These are phyloP conservation scores for Ichneumon xanthorius DNA, from an alignment of 2,888 invertebrate species.

Conservation along the genomic window DNA sequence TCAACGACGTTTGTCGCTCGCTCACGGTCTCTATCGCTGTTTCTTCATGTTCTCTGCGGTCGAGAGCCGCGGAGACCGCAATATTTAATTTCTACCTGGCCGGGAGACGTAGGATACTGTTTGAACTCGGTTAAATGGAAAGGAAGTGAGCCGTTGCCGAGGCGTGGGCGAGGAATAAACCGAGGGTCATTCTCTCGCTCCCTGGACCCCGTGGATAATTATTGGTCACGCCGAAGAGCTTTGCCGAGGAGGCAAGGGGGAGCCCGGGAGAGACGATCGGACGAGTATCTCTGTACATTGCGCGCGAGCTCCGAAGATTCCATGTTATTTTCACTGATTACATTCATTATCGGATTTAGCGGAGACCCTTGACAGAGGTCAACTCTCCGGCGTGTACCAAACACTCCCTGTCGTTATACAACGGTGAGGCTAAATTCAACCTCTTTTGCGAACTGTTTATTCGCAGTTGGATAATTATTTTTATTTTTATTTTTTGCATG, in stretches of 20 bases:
- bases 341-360: slow-evolving; percentile 81
- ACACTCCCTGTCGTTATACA: slow-evolving; percentile 27
- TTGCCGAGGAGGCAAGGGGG: slow-evolving; percentile 63
- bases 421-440: background rate
- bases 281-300: slow-evolving; percentile 18
- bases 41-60: slow-evolving; percentile 16
- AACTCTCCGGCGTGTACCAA: background rate
- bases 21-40: background rate
- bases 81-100: slow-evolving; percentile 57
- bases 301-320: slow-evolving; percentile 73
- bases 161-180: slow-evolving; percentile 64
- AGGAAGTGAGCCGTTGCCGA: slow-evolving; percentile 53
- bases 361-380: slow-evolving; percentile 73
- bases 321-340: slow-evolving; percentile 82
- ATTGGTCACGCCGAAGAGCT: slow-evolving; percentile 64
- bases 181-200: slow-evolving; percentile 64
- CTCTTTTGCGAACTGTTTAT: slow-evolving; percentile 37
- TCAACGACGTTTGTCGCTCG: slow-evolving; percentile 38
- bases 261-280: slow-evolving; percentile 43
- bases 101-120: slow-evolving; percentile 20
- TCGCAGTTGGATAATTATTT: slow-evolving; percentile 13
- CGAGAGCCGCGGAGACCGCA: slow-evolving; percentile 45
- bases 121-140: slow-evolving; percentile 27
- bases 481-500: background rate
- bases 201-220: slow-evolving; percentile 60